Evolutionary conservation across 2,113 vertebrate genomes (phyloP).

Genomic region (Motacilla alba): DNA sequence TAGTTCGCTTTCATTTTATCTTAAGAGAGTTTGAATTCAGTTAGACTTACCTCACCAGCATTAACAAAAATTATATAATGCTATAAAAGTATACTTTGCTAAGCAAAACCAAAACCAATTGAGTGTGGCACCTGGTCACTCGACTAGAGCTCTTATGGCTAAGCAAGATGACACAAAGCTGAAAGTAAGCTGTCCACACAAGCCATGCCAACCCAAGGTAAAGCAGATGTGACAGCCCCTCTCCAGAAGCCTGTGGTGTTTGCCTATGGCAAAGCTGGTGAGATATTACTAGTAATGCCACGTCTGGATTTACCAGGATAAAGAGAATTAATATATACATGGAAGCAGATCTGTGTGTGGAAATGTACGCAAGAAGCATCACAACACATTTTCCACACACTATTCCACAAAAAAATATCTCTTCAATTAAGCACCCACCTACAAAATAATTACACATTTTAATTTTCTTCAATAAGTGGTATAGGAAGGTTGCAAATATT

Average conservation of each 20-base stretch:
- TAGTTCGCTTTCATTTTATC: background rate
- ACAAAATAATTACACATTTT: background rate
- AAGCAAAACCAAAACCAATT: background rate
- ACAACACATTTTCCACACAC: rapidly evolving
- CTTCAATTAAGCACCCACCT: background rate
- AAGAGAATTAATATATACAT: background rate
- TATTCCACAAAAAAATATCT: background rate
- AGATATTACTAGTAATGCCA: background rate
- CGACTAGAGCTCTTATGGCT: rapidly evolving
- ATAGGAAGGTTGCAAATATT: background rate
- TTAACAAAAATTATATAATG: background rate
- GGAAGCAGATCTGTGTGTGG: background rate
- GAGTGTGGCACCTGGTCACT: background rate
- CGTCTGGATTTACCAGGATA: background rate
- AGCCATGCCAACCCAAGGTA: background rate
- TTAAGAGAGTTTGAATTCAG: background rate
- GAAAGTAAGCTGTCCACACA: background rate
- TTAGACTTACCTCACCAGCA: background rate
- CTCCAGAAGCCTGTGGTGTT: background rate
- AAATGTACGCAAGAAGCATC: background rate
- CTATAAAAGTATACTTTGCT: background rate
- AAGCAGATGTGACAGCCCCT: background rate
- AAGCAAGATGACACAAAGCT: background rate
- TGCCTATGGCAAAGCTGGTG: background rate
- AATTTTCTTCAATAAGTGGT: background rate